These are phyloP conservation scores for Chromobotia macracanthus DNA, from an alignment of 2,797 vertebrate species.

Conservation along the genomic window DNA sequence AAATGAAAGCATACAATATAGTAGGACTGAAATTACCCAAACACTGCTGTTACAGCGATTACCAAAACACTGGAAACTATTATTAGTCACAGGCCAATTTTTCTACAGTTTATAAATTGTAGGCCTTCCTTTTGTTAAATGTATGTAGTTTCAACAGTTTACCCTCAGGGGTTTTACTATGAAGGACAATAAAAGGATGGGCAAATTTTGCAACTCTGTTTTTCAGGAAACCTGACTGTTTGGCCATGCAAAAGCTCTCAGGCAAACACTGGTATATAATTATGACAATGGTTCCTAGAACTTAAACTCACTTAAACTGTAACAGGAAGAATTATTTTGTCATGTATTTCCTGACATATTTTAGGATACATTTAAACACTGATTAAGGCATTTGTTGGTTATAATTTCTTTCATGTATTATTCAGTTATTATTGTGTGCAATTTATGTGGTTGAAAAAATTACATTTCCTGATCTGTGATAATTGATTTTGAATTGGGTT, in stretches of 20 bases:
- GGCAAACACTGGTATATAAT: background rate
- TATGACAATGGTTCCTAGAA: background rate
- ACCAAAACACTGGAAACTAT: background rate
- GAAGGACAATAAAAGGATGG: slow-evolving; percentile 18
- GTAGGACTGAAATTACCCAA: background rate
- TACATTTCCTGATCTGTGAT: background rate
- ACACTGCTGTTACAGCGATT: background rate
- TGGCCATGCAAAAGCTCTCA: background rate
- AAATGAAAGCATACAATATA: background rate
- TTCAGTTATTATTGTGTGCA: background rate
- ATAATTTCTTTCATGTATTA: background rate
- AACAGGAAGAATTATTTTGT: background rate
- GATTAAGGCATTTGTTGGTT: background rate
- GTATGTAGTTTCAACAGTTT: background rate
- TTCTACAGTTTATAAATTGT: background rate
- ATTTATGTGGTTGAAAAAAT: background rate
- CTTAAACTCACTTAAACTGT: background rate
- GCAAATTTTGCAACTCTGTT: background rate
- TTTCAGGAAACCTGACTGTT: slow-evolving; percentile 15
- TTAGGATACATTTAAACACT: background rate
- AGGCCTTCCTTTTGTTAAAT: background rate
- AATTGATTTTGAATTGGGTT: background rate
- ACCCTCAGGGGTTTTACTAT: background rate
- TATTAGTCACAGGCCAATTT: background rate
- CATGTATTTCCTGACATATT: background rate